These are phyloP conservation scores for Zaprionus capensis DNA, from an alignment of 1,140 invertebrate genomes.

Conservation along the genomic window DNA sequence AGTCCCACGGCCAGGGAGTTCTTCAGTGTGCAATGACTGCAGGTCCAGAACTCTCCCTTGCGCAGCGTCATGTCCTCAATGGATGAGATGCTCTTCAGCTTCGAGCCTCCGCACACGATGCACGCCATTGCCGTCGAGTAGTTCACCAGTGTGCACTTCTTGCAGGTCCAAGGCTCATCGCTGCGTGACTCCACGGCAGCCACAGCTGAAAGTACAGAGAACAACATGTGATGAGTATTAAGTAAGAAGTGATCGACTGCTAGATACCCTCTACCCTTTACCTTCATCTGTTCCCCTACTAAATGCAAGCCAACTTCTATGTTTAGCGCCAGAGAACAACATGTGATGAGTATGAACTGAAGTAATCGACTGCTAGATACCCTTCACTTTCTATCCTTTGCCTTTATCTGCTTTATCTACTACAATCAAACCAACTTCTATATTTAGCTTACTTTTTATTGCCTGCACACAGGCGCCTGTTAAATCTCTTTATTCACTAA, in stretches of 20 bases:
- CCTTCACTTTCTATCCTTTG: no score
- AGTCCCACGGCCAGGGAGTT: slow-evolving; percentile 89
- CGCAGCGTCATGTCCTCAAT: slow-evolving; percentile 88
- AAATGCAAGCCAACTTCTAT: no score
- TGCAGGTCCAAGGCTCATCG: slow-evolving; percentile 91
- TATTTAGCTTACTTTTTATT: no score
- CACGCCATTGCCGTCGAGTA: slow-evolving; percentile 88
- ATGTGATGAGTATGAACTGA: no score
- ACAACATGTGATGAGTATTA: background rate
- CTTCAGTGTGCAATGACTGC: slow-evolving; percentile 91
- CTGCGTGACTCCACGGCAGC: slow-evolving; percentile 32
- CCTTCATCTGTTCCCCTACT: no score
- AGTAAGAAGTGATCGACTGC: background rate
- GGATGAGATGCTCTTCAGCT: slow-evolving; percentile 88
- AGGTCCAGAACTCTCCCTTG: slow-evolving; percentile 92
- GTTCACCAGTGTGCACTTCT: slow-evolving; percentile 94
- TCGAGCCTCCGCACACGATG: slow-evolving; percentile 92
- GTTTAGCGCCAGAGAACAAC: no score
- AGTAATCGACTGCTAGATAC: no score
- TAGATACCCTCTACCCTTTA: no score
- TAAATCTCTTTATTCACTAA: no score
- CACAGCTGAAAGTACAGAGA: background rate
- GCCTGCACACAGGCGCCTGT: no score
- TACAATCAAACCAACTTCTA: no score
- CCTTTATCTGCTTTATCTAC: no score